A percentile compares a stretch with the other conserved stretches of the same genome.
These are phyloP conservation scores for Podarcis lilfordi DNA, from an alignment of 2,797 vertebrate species.

Conservation along the genomic window DNA sequence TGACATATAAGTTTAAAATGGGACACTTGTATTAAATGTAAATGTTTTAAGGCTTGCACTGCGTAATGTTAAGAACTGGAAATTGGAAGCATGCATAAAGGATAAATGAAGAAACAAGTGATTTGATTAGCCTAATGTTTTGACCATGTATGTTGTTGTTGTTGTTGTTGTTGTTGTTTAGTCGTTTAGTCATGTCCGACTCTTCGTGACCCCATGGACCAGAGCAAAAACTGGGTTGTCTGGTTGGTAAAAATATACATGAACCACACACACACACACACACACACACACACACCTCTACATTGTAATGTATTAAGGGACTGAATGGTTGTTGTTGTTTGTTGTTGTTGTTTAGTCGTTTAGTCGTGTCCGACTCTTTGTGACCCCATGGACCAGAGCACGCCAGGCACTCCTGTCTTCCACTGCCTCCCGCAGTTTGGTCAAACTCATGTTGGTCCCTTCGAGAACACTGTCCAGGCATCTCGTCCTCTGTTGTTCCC, in stretches of 20 bases:
- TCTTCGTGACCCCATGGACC: no score
- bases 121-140: not conserved
- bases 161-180: no score
- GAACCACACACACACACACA: constrained; percentile 35
- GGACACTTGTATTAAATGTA: not conserved
- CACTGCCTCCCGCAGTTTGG: no score
- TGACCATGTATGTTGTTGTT: not conserved
- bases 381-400: no score
- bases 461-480: no score
- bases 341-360: no score
- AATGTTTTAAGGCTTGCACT: not conserved
- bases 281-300: not conserved
- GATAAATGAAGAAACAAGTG: not conserved
- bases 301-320: not conserved
- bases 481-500: no score
- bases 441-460: no score
- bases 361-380: no score
- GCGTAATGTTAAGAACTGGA: not conserved
- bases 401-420: no score
- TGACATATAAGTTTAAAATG: not conserved
- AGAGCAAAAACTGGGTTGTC: constrained; percentile 10
- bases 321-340: not conserved
- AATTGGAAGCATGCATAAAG: not conserved
- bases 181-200: no score
- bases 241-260: constrained; percentile 33